These are phyloP conservation scores for Nipponacmea schrenckii DNA, from an alignment of 2,888 invertebrate genomes.

Conservation along the genomic window DNA sequence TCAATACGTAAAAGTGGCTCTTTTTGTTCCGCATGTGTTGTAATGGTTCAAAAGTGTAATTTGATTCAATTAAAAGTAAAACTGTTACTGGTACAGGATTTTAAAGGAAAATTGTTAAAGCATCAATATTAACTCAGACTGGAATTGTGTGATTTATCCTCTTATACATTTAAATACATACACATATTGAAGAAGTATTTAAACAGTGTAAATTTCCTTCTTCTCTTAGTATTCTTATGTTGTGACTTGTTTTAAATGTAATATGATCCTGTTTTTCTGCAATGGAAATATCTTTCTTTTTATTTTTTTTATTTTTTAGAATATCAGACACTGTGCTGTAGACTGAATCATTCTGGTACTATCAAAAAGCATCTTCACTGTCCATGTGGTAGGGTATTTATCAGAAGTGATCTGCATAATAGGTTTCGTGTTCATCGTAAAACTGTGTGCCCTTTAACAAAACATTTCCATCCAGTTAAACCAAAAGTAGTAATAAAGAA, in stretches of 20 bases:
- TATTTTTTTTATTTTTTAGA: not conserved
- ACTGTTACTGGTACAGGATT: no score
- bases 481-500: not conserved
- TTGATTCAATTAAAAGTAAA: no score
- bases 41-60: no score
- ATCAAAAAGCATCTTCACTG: not conserved
- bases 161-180: no score
- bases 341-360: not conserved
- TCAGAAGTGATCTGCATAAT: not conserved
- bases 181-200: no score
- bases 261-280: not conserved
- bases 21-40: no score
- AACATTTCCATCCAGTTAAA: not conserved
- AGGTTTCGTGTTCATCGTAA: not conserved
- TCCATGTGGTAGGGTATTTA: not conserved
- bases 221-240: not conserved
- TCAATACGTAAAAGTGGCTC: no score
- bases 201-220: not conserved
- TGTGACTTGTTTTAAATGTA: not conserved
- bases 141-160: no score
- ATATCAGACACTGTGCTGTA: not conserved
- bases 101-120: no score
- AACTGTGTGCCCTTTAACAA: not conserved
- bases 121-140: no score
- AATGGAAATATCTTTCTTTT: not conserved